phyloP scores from a whole-genome alignment of 2,888 invertebrate genomes.

The Bellardia bayeri region DNA sequence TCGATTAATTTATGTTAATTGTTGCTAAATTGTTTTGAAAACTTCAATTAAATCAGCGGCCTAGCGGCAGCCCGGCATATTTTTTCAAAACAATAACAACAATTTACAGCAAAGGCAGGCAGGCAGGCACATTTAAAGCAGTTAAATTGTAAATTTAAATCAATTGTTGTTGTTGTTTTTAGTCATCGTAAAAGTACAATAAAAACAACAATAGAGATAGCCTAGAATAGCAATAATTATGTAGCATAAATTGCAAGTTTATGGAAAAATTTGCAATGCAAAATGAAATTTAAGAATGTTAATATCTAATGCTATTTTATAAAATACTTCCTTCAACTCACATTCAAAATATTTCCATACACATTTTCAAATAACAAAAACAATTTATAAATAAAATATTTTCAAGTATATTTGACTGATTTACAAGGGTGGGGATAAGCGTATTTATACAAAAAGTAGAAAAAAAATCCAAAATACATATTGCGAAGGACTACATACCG shows the following conservation, averaged over 20 bases:
- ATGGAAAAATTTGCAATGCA: not conserved
- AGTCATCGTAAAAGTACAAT: not conserved
- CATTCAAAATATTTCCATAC: too few relatives aligned
- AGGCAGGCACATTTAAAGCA: slow-evolving; percentile 25
- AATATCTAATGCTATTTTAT: too few relatives aligned
- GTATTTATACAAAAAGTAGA: too few relatives aligned
- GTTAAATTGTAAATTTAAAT: slow-evolving; percentile 26
- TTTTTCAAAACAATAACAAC: not conserved
- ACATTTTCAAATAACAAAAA: too few relatives aligned
- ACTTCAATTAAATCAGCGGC: slow-evolving; percentile 70
- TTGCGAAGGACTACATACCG: too few relatives aligned
- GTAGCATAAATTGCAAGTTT: not conserved
- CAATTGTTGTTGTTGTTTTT: slow-evolving; percentile 15
- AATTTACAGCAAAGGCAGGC: slow-evolving; percentile 1
- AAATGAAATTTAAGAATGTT: not conserved
- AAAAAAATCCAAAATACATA: too few relatives aligned
- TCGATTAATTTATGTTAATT: slow-evolving; percentile 72
- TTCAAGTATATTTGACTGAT: too few relatives aligned
- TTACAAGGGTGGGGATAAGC: too few relatives aligned
- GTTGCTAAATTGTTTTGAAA: slow-evolving; percentile 71
- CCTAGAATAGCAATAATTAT: not conserved
- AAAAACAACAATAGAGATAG: not conserved
- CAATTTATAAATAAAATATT: too few relatives aligned
- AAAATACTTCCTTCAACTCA: too few relatives aligned
- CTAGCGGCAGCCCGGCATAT: slow-evolving; percentile 23